These are phyloP conservation scores for Crotalus horridus DNA, from an alignment of 2,113 vertebrate species.

Conservation along the genomic window DNA sequence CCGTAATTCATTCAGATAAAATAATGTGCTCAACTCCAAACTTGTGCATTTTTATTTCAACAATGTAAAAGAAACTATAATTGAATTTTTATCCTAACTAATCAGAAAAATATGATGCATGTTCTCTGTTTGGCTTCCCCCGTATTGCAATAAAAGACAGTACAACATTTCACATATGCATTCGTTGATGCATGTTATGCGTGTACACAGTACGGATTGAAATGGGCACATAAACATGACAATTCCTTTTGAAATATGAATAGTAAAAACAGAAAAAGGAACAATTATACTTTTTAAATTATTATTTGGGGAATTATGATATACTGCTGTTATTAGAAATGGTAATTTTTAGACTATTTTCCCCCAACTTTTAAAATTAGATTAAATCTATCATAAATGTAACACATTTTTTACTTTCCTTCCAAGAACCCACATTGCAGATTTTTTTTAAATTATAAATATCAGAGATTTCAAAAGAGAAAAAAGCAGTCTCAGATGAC, in stretches of 20 bases:
- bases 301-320: not conserved
- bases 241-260: not conserved
- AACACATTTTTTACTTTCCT: not conserved
- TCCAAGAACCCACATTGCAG: not conserved
- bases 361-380: not conserved
- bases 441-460: not conserved
- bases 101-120: not conserved
- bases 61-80: not conserved
- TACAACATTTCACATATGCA: not conserved
- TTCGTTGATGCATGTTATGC: not conserved
- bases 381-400: not conserved
- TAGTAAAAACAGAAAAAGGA: not conserved
- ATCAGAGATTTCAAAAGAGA: not conserved
- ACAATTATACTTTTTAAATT: not conserved
- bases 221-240: not conserved
- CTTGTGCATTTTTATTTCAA: not conserved
- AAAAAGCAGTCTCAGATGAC: not conserved
- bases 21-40: slow-evolving; percentile 25
- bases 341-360: not conserved
- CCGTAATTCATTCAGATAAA: slow-evolving; percentile 68
- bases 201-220: not conserved
- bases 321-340: not conserved
- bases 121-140: not conserved
- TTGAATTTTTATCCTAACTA: not conserved
- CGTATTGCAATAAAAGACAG: not conserved